Evolutionary conservation across 2,888 invertebrate genomes (phyloP), one percentile per base, ranked within the genome.

Genomic region (Melanophora roralis): DNA sequence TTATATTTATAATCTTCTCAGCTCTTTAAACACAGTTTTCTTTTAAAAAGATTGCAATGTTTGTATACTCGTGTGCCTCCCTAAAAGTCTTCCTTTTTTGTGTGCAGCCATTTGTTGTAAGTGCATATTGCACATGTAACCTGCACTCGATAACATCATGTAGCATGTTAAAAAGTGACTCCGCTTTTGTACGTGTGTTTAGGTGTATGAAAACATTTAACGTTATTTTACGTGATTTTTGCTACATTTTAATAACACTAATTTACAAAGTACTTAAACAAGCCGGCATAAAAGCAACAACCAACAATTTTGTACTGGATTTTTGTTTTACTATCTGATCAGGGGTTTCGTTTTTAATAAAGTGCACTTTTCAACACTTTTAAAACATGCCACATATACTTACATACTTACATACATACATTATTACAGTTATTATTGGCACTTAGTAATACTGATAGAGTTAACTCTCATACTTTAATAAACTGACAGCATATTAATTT

Each of bases 321-420:
- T 21, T 45, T 36, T 19, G 16, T 40, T 38, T 14, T 27, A 14
- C 23, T 43, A 34, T 23, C 57, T 47, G 57, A 62, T 49, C 45
- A n/a, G n/a, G 43, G 43, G 32, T 32, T 40, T 68, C 34, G 27
- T 47, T 68, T n/a, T 73, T 64, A 73, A 78, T 78, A 74, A 79
- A 77, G 59, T 79, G 79, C 75, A 71, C 69, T 79, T 79, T 79
- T 75, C 69, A 64, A 79, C 75, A 79, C 75, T 79, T 74, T 74
- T 34, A 19, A 5, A 40, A 43, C 64, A 65, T 55, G 43, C 65
- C 74, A 53, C 78, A 68, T 23, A 71, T 34, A 71, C 40, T n/a
- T 53, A 38, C 23, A 19, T n/a, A 21, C 3, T 32, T 47, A 49
- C 7, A 7, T 21, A 34, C n/a, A 11, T 19, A 47, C 27, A 34